Base-by-base conservation (phyloP, 2,888 invertebrate genomes). In the Cephus runcator region DNA sequence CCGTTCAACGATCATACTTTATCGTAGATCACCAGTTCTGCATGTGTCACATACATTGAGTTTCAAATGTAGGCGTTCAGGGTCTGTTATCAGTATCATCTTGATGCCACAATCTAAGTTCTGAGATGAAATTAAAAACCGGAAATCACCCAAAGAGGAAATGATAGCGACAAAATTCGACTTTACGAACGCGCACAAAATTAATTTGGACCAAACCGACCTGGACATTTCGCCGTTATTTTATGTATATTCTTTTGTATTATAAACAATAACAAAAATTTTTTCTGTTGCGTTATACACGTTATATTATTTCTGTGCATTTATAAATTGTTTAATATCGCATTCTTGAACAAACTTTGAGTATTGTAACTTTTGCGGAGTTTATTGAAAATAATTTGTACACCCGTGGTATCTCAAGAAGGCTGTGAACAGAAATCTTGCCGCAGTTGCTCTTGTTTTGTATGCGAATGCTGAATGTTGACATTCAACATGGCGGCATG, bases 401-500 rank as follows among this genome's bases (percentile, higher is more conserved):
- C 56, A 56, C 56, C 56, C 77, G 74, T 74, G 36, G 69, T 35
- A 74, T 75, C 69, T 77, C 77, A 77, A 77, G 77, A 77, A 77
- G 77, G 77, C 77, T 77, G 77, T 77, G 77, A 75, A 75, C 71
- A 40, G 69, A 75, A 77, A 77, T 69, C 69, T 74, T 36, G 35
- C 75, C 71, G 75, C 73, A 75, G 78, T 75, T 75, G 76, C 75
- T 80, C 76, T 78, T 78, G 78, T 76, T 85, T 86, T 83, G 87
- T 85, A 79, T 84, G 84, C 81, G 83, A 87, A 84, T 79, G 84
- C 89, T 87, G 87, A 90, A 92, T 93, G 93, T 95, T 95, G 95
- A 96, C 95, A 96, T 95, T 95, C 95, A 96, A 96, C 95, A 97
- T 97, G 97, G 97, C 97, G 96, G 96, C 96, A 96, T 96, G 96